Percentiles rank a stretch among this genome's conserved stretches.
phyloP scores from a whole-genome alignment of 2,797 vertebrate genomes.

The Cyclopterus lumpus region DNA sequence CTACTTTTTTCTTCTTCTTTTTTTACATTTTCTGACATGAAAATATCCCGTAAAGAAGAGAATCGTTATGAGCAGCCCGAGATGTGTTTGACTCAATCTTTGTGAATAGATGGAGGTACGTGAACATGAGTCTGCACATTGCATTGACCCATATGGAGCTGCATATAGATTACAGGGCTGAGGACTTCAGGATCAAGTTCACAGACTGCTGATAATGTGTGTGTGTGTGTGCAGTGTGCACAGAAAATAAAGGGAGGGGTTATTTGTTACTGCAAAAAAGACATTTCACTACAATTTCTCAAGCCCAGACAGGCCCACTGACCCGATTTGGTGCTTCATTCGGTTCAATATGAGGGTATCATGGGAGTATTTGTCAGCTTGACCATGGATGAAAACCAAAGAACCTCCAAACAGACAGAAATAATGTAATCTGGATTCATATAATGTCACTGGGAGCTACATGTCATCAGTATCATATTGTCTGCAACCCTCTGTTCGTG shows the following conservation, averaged over 20 bases:
- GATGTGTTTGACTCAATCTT: background rate
- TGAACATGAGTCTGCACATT: slow-evolving; percentile 35
- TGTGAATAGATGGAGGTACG: slow-evolving; percentile 3
- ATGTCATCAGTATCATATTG: background rate
- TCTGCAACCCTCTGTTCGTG: background rate
- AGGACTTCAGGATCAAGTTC: slow-evolving; percentile 58
- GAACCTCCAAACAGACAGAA: background rate
- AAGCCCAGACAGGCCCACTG: background rate
- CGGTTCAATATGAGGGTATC: background rate
- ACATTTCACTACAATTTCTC: background rate
- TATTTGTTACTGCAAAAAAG: slow-evolving; percentile 34
- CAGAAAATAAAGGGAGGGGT: slow-evolving; percentile 19
- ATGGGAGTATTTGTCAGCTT: background rate
- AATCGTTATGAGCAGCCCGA: background rate
- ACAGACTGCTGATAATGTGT: slow-evolving; percentile 36
- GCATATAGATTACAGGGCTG: slow-evolving; percentile 55
- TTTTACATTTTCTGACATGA: background rate
- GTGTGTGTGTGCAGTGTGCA: slow-evolving; percentile 33
- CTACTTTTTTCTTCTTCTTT: too few relatives aligned
- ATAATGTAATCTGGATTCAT: background rate
- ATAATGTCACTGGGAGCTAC: background rate
- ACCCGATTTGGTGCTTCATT: slow-evolving; percentile 3
- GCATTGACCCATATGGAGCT: slow-evolving; percentile 55
- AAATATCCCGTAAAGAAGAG: too few relatives aligned
- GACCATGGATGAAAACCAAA: background rate